These are phyloP conservation scores for Drosophila sechellia DNA, from an alignment of 1,140 invertebrate genomes.

Conservation along the genomic window DNA sequence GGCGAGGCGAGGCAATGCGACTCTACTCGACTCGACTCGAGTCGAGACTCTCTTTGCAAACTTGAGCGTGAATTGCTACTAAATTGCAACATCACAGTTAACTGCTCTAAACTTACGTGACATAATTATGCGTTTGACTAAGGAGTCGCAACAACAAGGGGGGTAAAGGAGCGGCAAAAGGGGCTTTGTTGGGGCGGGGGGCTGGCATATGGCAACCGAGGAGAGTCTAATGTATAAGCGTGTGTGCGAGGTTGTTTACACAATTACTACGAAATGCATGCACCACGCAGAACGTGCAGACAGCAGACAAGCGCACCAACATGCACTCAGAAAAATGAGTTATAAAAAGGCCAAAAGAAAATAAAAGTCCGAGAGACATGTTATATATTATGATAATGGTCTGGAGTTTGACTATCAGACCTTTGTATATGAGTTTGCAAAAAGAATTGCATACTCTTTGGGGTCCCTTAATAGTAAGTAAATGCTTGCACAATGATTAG, in stretches of 20 bases:
- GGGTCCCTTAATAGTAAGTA: neutral
- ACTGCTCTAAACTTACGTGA: slow-evolving; percentile 83
- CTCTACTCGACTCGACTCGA: slow-evolving; percentile 6
- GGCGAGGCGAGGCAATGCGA: neutral
- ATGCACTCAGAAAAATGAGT: slow-evolving; percentile 7
- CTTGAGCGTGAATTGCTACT: slow-evolving; percentile 74
- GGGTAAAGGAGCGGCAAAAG: neutral
- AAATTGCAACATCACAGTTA: slow-evolving; percentile 77
- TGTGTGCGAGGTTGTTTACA: slow-evolving; percentile 67
- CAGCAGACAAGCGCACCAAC: slow-evolving; percentile 50
- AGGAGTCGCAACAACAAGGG: slow-evolving; percentile 50
- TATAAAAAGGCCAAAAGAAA: too few relatives aligned
- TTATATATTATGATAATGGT: neutral
- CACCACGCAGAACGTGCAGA: slow-evolving; percentile 74
- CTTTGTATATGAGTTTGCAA: neutral
- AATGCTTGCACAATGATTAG: neutral
- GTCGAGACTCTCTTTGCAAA: slow-evolving; percentile 48
- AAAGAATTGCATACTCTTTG: neutral
- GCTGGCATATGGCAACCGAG: slow-evolving; percentile 59
- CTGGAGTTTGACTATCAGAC: too few relatives aligned
- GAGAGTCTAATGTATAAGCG: slow-evolving; percentile 41
- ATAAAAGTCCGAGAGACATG: too few relatives aligned
- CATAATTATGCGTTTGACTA: slow-evolving; percentile 81
- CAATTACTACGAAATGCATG: slow-evolving; percentile 77
- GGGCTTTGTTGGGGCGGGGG: neutral